Percentiles rank a stretch among this genome's conserved stretches.
These are phyloP conservation scores for Ctenopoma kingsleyae DNA, from an alignment of 2,797 vertebrate genomes.

Conservation along the genomic window DNA sequence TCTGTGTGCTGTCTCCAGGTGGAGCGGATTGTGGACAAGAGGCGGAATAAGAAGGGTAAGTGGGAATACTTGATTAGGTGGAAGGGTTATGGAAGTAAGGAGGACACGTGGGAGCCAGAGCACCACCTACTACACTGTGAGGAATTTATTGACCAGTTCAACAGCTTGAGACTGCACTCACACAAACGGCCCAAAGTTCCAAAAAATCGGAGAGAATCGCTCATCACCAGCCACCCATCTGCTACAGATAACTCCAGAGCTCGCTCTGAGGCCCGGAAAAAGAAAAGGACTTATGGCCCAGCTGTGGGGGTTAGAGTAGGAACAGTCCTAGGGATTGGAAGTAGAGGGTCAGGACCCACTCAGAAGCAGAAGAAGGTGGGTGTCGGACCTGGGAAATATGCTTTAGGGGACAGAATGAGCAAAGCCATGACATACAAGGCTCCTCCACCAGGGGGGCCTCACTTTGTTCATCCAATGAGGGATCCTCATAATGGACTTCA, in stretches of 20 bases:
- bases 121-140: slow-evolving; percentile 96
- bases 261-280: slow-evolving; percentile 88
- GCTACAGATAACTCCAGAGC: slow-evolving; percentile 84
- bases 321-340: slow-evolving; percentile 51
- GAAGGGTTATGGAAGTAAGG: slow-evolving; percentile 96
- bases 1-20: slow-evolving; percentile 83
- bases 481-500: slow-evolving; percentile 90
- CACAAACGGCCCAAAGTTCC: slow-evolving; percentile 88
- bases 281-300: slow-evolving; percentile 87
- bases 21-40: slow-evolving; percentile 96
- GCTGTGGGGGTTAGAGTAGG: slow-evolving; percentile 68
- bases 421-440: slow-evolving; percentile 91
- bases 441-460: slow-evolving; percentile 87
- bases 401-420: slow-evolving; percentile 86
- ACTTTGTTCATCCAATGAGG: slow-evolving; percentile 89
- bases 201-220: slow-evolving; percentile 77
- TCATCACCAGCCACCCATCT: slow-evolving; percentile 71
- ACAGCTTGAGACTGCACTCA: slow-evolving; percentile 87
- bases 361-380: slow-evolving; percentile 88
- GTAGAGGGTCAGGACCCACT: slow-evolving; percentile 59
- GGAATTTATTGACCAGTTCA: slow-evolving; percentile 97
- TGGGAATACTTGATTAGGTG: slow-evolving; percentile 98
- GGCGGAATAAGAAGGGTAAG: slow-evolving; percentile 97
- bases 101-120: slow-evolving; percentile 98
- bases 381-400: slow-evolving; percentile 77